Base-by-base conservation (phyloP, 1,140 invertebrate genomes). In the Zaprionus camerounensis region DNA sequence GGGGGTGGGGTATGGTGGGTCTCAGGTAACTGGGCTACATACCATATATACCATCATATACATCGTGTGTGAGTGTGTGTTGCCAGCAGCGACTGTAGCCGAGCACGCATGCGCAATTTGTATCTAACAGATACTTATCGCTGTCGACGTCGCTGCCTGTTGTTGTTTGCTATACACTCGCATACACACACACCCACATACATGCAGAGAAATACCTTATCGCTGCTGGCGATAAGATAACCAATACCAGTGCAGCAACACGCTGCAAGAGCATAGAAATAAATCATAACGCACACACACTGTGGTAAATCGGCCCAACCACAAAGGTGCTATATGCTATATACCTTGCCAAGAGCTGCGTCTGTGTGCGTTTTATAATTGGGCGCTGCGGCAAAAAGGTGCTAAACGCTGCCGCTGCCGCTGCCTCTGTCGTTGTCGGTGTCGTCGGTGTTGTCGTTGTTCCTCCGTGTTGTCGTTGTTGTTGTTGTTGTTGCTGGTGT, bases 21-120 rank as follows among this genome's bases (percentile, higher is more conserved):
- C 12, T 12, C 36, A 13, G 36, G 36, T 38, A n/a, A 44, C 41
- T 44, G 41, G 15, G 41, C 41, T 28, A 67, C 51, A 44, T 57
- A 36, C 15, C 15, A 34, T 34, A 57, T 34, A 41, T 59, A n/a
- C 15, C 15, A 59, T 15, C 15, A 59, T 22, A 24, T 46, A 61
- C 41, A 28, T 28, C 11, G 13, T n/a, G 20, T 34, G 20, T 22
- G 31, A 11, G 53, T 38, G 56, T 28, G 55, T 22, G 44, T 65
- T 57, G 41, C 46, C 62, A 38, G 59, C 51, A 71, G 7, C 17
- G 64, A 46, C 44, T 59, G 44, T 59, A 69, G 61, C 73, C 68
- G 71, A 78, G 78, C 83, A 85, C 83, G 84, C 84, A 91, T 90
- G 90, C 90, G 90, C 91, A 91, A 92, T 91, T 83, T 81, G 82